Base-by-base conservation (phyloP, 2,888 invertebrate genomes). In the Gerris lacustris region DNA sequence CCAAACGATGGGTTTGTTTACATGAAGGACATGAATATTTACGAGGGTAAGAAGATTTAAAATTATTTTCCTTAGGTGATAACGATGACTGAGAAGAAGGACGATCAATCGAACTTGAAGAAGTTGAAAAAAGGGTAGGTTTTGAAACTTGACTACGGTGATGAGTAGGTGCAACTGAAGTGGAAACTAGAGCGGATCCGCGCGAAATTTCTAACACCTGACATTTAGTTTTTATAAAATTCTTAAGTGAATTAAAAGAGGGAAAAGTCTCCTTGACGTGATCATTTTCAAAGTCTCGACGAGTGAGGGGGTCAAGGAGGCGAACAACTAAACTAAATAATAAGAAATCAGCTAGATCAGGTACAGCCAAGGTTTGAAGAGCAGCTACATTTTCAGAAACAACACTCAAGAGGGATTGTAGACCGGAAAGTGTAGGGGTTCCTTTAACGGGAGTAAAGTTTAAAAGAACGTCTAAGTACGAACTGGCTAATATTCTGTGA, bases 311-410 rank as follows among this genome's bases (percentile, higher is more conserved):
- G 55, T 70, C 72, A 31, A 72, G 67, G n/a, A 45, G 18, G 9
- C 72, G 45, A 44, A 71, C 64, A 5, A 70, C 70, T 6, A 72
- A 15, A 63, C 66, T 43, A 67, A 72, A 72, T 62, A 72, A 44
- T 15, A 72, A 67, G 31, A 72, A 72, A 15, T 72, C 70, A 2
- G 68, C 67, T 67, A 67, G 66, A 55, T 71, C 47, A 45, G 55
- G n/a, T n/a, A 72, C 67, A 11, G 63, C 45, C 43, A 72, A 18
- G 7, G 44, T 43, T 17, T 71, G 63, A 31, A 72, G 68, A 15
- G 72, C 70, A 31, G 70, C 44, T 55, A 72, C 68, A 44, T 63
- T 72, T 18, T 45, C 62, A 68, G 11, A 69, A 72, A 71, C 9
- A 11, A 44, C 66, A 68, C 44, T 18, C 66, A 67, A 18, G 67